Base-by-base conservation (phyloP, 2,888 invertebrate species). In the Scaptomyza polygonia region DNA sequence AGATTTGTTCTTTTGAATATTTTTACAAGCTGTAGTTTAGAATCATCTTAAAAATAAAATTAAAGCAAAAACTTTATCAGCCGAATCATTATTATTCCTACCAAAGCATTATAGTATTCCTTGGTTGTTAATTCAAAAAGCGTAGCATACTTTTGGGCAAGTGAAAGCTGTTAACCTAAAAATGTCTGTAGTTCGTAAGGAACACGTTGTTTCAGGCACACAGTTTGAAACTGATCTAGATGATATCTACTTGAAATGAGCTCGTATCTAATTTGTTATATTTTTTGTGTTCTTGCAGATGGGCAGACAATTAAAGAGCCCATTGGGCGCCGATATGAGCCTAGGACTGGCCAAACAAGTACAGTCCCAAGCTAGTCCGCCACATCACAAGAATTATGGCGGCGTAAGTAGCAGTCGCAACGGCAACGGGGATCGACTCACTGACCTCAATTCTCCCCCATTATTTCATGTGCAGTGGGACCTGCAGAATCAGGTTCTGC, bases 361-460 rank as follows among this genome's bases (percentile, higher is more conserved):
- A 72, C 92, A 91, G 79, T 90, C 92, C 58, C 92, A 92, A 77
- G 90, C 91, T 68, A 92, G 92, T 86, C 92, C 92, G 75, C 92
- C 92, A 64, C 92, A 92, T 72, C 92, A 92, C 81, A 92, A 92
- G 75, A 91, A 89, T 69, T 92, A 92, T 78, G 91, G 89, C 58
- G 89, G 88, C 77, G 92, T 92, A 87, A 91, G 91, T 91, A 65
- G 40, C 36, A 66, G 36, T 40, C 16, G 42, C 52, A 57, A 29
- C 32, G 18, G 25, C 29, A 16, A 32, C 21, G 39, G 27, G 30
- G 56, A 48, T 25, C 49, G 30, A 34, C 29, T 40, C 27, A 30
- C 8, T 58, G 16, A 34, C 42, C 40, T 59, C 36, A 36, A 36
- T 30, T 67, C 48, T 30, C 47, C 36, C 7, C 49, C 14, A 25